Base-by-base conservation (phyloP, 2,113 vertebrate species). In the Phaethon lepturus region DNA sequence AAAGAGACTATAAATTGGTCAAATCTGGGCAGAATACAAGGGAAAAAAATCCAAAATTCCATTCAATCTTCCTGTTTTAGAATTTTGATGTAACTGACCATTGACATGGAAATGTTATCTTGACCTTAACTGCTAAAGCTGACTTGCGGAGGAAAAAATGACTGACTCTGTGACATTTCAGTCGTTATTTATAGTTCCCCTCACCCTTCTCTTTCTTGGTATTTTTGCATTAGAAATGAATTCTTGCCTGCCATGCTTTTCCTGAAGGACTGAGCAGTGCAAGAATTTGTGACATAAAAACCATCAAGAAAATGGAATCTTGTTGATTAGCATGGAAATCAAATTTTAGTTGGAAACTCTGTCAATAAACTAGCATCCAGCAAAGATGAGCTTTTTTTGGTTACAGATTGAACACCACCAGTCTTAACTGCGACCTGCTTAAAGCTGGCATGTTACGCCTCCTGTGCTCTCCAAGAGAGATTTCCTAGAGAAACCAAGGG, bases 21-120 rank as follows among this genome's bases (percentile, higher is more conserved):
- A 95, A 94, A 91, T 93, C 71, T 9, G 6, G 91, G 84, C 81
- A 91, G 84, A 94, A 96, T 74, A 77, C 29, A 90, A 83, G 68
- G 86, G 89, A 91, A 95, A 95, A 91, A 94, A 87, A 42, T 31
- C 10, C 6, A 92, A 86, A 93, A 97, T 97, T 97, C 91, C 94
- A 85, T 88, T 96, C 81, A 82, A 56, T 86, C 71, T 90, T 86
- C 91, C 95, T 63, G 67, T 88, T 97, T 97, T 94, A 97, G 94
- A 93, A 90, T 90, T 96, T 94, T 96, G 93, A 96, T 96, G 91
- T 86, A 94, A 97, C 87, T 96, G 95, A 96, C 95, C 95, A 96
- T 79, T 95, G 97, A 96, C 96, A 96, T 95, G 93, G 94, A 97
- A 97, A 97, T 95, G 95, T 96, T 95, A 97, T 94, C 94, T 95